Percentiles rank a stretch among this genome's conserved stretches.
Conservation (phyloP, 1,140 invertebrate genomes). For the Zophobas atratus region DNA sequence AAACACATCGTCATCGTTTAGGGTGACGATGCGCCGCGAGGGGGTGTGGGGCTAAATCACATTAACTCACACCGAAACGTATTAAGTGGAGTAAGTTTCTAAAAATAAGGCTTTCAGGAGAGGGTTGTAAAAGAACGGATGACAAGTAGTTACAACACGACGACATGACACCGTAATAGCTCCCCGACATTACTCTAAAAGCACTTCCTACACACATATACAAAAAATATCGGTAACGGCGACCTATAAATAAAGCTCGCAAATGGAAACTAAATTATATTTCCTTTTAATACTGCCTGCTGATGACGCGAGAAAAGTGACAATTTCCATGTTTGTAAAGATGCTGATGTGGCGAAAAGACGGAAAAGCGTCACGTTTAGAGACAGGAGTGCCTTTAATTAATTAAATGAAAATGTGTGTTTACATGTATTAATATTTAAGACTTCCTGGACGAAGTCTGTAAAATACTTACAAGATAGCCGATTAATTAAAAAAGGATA, state of each 20-base stretch:
- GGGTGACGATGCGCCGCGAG: conserved; percentile 8
- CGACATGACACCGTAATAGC: conserved; percentile 48
- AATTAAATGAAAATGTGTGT: no score
- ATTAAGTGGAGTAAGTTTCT: conserved; percentile 46
- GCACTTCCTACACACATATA: conserved; percentile 38
- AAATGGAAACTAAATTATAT: conserved; percentile 29
- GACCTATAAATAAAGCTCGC: conserved; percentile 35
- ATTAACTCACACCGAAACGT: conserved; percentile 36
- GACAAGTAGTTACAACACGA: conserved; percentile 48
- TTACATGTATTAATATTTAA: no score
- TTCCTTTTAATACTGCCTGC: not conserved
- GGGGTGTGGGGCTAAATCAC: conserved; percentile 30
- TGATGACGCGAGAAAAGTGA: no score
- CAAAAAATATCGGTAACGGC: conserved; percentile 39
- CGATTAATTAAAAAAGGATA: no score
- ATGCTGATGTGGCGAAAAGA: no score
- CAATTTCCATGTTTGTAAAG: no score
- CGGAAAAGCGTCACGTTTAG: no score
- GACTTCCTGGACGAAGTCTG: no score
- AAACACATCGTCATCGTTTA: conserved; percentile 35
- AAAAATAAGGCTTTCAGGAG: conserved; percentile 49
- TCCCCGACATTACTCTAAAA: conserved; percentile 46
- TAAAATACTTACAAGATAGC: no score
- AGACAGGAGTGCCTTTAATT: no score
- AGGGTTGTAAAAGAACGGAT: conserved; percentile 48